These are phyloP conservation scores for Astreopora myriophthalma DNA, from an alignment of 64 coral and sea anemone genomes.

Conservation along the genomic window DNA sequence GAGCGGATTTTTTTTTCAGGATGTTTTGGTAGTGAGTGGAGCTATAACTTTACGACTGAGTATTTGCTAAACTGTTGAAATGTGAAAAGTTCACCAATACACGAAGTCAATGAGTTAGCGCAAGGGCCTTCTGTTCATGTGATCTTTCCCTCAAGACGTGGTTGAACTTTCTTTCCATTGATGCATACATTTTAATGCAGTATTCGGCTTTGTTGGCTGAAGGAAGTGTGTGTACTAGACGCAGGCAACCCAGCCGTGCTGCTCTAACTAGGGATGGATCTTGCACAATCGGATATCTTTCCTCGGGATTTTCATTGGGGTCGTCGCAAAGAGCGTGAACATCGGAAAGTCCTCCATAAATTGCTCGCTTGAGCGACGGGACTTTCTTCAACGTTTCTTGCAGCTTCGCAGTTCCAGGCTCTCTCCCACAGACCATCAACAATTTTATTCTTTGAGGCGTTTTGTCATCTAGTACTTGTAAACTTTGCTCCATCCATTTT, in stretches of 20 bases:
- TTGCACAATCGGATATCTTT: constrained; percentile 49
- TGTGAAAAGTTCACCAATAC: no score
- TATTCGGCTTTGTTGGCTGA: constrained; percentile 47
- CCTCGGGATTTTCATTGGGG: constrained; percentile 11
- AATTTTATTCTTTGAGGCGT: background rate
- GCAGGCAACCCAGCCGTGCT: constrained; percentile 50
- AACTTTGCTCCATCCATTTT: background rate
- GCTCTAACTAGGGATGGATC: constrained; percentile 58
- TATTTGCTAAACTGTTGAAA: no score
- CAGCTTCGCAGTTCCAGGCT: background rate
- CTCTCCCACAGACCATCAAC: background rate
- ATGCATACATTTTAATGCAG: constrained; percentile 53
- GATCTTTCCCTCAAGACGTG: constrained; percentile 19
- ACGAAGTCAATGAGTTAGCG: no score
- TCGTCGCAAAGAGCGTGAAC: background rate
- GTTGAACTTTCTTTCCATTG: constrained; percentile 46
- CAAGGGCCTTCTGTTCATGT: no score
- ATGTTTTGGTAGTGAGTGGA: no score
- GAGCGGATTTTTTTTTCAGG: no score
- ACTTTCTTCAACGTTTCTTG: background rate
- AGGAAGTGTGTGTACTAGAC: constrained; percentile 27
- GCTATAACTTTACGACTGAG: no score
- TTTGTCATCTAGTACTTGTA: background rate
- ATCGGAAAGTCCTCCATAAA: background rate
- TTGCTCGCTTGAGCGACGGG: background rate